Evolutionary conservation across 2,113 vertebrate species (phyloP).

Genomic region (Melanerpes aurifrons): DNA sequence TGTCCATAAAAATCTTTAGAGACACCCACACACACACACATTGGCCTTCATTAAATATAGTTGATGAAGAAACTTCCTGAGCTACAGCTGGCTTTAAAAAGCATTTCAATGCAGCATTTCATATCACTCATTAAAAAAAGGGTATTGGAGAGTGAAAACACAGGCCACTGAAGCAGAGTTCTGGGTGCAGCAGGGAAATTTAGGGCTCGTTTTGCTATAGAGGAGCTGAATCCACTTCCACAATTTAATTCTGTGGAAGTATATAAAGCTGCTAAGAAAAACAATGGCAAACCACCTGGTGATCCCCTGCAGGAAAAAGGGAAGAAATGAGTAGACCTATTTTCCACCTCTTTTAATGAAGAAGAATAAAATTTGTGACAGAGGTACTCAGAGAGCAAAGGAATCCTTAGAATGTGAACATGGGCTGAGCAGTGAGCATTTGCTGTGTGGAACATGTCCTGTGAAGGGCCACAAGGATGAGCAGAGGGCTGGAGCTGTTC

Average conservation of each 20-base stretch:
- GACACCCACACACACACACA: background rate
- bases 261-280: background rate
- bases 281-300: background rate
- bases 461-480: too few relatives aligned
- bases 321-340: background rate
- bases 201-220: background rate
- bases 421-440: background rate
- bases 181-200: background rate
- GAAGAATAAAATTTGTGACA: background rate
- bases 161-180: background rate
- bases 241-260: background rate
- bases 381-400: accelerated
- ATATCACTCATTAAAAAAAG: background rate
- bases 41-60: background rate
- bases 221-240: background rate
- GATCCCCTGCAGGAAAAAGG: background rate
- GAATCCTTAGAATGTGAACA: background rate
- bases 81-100: background rate
- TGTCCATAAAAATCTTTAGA: background rate
- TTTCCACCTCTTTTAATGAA: background rate
- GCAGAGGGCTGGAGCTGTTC: too few relatives aligned
- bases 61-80: background rate
- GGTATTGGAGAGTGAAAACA: background rate
- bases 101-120: background rate
- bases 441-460: background rate